Base-by-base conservation (phyloP, 2,113 vertebrate species). In the Fulmarus glacialis region DNA sequence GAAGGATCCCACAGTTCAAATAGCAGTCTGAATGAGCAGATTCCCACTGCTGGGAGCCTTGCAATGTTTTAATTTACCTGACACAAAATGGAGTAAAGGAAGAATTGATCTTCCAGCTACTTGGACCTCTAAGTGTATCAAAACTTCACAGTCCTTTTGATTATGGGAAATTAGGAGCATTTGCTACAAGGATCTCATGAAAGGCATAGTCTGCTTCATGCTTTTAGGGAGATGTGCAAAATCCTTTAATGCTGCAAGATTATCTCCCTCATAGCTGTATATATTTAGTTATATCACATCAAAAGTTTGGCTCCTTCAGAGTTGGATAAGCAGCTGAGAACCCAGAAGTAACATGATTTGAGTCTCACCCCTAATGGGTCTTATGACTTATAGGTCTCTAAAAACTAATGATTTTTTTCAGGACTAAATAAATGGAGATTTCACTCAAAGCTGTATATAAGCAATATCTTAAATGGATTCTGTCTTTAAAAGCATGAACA, bases 401-500 rank as follows among this genome's bases (percentile, higher is more conserved):
- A 97, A 82, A 43, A 63, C 79, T 97, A 96, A 97, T 63, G 89
- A 97, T 96, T 97, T 97, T 95, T 96, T 95, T 85, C 91, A 93
- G 95, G 86, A 87, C 90, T 64, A 94, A 93, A 94, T 93, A 96
- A 97, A 94, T 27, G 29, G 64, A 96, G 70, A 91, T 96, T 95
- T 95, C 92, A 92, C 67, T 97, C 93, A 87, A 93, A 95, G 95
- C 79, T 71, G 72, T 60, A 93, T 32, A 89, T 82, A 97, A 96
- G 95, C 72, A 96, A 30, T 67, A 92, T 83, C 70, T 96, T 95
- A 97, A 97, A 95, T 81, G 82, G 83, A 89, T 96, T 94, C 74
- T 85, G 38, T 50, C 59, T 92, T 94, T 97, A 97, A 94, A 92
- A 96, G 89, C 77, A 90, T 59, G 89, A 96, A 95, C 64, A 91